These are phyloP conservation scores for Xiphorhynchus erythropygius DNA, from an alignment of 2,797 vertebrate species.

Conservation along the genomic window DNA sequence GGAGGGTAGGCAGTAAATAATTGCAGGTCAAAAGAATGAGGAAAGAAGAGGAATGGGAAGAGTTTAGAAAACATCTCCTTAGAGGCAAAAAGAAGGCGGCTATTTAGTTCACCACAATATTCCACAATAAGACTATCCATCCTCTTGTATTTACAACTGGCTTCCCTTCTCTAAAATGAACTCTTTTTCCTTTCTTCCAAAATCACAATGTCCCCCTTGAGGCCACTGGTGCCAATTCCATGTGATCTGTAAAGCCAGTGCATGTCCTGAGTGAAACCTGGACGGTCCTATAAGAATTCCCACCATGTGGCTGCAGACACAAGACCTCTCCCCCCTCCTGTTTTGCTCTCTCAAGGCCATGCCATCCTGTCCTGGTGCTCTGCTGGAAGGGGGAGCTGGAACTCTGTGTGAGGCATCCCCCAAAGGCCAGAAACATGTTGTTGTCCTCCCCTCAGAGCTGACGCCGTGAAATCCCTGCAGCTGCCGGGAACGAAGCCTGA, in stretches of 20 bases:
- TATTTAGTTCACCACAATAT: neutral
- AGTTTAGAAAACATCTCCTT: neutral
- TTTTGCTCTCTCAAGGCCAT: neutral
- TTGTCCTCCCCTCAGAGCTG: neutral
- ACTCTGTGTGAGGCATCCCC: neutral
- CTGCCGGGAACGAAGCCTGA: neutral
- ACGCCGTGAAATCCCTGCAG: neutral
- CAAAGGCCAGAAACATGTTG: neutral
- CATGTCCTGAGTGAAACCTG: neutral
- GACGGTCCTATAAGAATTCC: too few species aligned
- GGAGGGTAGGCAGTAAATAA: neutral
- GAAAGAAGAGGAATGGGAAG: neutral
- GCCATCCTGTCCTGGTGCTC: neutral
- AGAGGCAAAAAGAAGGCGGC: neutral
- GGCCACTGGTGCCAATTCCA: neutral
- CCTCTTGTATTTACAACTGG: neutral
- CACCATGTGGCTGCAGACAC: accelerated
- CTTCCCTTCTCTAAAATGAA: neutral
- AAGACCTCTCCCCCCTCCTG: neutral
- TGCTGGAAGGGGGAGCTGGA: neutral
- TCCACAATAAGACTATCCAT: neutral
- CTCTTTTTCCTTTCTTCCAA: neutral
- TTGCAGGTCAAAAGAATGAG: neutral
- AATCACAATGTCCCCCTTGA: accelerated
- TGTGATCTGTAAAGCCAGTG: accelerated